Evolutionary conservation across 2,888 invertebrate species (phyloP).

Genomic region (Orthonychiurus folsomi): DNA sequence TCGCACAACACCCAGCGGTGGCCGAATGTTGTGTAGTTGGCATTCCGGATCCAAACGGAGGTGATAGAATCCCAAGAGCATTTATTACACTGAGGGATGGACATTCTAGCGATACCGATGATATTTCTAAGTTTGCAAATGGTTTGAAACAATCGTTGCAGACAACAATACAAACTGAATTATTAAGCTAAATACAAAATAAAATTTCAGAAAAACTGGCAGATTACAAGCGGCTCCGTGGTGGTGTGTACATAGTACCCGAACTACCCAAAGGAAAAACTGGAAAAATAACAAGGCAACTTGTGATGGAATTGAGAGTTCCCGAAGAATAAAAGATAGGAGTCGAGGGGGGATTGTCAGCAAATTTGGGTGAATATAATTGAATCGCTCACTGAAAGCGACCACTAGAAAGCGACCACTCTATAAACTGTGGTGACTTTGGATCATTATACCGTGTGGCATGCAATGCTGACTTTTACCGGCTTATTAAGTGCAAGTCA

Average conservation of each 20-base stretch:
- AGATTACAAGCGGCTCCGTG: slow-evolving; percentile 19
- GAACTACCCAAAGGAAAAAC: slow-evolving; percentile 18
- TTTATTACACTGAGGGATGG: slow-evolving; percentile 21
- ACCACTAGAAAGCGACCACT: too few relatives aligned
- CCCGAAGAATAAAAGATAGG: neutral
- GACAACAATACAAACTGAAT: too few relatives aligned
- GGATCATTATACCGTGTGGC: too few relatives aligned
- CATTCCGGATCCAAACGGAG: slow-evolving; percentile 32
- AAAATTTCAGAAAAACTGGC: slow-evolving; percentile 12
- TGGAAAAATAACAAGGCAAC: slow-evolving; percentile 18
- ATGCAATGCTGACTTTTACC: too few relatives aligned
- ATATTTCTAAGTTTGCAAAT: slow-evolving; percentile 31
- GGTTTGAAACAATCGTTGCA: too few relatives aligned
- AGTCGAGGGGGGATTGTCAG: neutral
- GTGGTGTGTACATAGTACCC: slow-evolving; percentile 15
- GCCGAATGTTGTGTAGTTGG: slow-evolving; percentile 35
- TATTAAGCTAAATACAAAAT: too few relatives aligned
- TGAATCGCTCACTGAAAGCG: too few relatives aligned
- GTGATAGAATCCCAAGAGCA: slow-evolving; percentile 35
- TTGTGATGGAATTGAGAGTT: slow-evolving; percentile 9
- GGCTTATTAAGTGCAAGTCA: too few relatives aligned
- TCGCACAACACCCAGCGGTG: slow-evolving; percentile 28
- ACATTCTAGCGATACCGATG: slow-evolving; percentile 16
- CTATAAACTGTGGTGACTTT: too few relatives aligned
- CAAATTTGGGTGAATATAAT: too few relatives aligned